Conservation (phyloP, 1,140 invertebrate species). For the Portunus trituberculatus region DNA sequence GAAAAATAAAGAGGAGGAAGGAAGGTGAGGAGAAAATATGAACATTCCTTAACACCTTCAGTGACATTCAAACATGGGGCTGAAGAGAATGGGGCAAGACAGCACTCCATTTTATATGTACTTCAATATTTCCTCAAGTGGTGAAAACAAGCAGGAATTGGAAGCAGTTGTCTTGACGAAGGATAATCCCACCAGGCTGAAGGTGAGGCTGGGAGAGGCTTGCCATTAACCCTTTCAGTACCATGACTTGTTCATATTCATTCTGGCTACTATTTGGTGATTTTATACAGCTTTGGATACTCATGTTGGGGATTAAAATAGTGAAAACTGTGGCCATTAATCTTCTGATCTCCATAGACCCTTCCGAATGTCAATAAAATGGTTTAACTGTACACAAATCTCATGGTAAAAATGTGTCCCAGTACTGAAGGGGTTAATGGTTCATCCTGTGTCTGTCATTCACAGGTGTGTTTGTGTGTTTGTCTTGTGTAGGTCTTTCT, state of each 20-base stretch:
- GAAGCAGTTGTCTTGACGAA: neutral
- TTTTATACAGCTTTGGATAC: neutral
- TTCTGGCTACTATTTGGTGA: neutral
- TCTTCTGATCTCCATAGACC: too few species aligned
- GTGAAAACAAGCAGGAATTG: neutral
- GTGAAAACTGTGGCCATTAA: too few species aligned
- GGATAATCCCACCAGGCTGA: neutral
- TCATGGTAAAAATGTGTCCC: too few species aligned
- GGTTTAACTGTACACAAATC: too few species aligned
- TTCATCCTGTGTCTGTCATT: too few species aligned
- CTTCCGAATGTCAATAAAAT: too few species aligned
- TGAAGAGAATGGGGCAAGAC: neutral
- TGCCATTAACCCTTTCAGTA: neutral
- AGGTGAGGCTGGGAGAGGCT: neutral
- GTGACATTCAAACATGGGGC: neutral
- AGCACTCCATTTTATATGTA: neutral
- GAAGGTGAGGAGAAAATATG: neutral
- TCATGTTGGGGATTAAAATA: neutral
- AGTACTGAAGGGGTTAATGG: too few species aligned
- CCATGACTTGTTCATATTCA: neutral
- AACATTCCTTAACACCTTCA: too few species aligned
- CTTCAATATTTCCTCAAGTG: neutral
- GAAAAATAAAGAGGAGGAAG: neutral
- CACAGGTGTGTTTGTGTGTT: too few species aligned
- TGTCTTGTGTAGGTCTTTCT: too few species aligned